Conservation (phyloP, 2,888 invertebrate genomes). For the Ctenicera cuprea region DNA sequence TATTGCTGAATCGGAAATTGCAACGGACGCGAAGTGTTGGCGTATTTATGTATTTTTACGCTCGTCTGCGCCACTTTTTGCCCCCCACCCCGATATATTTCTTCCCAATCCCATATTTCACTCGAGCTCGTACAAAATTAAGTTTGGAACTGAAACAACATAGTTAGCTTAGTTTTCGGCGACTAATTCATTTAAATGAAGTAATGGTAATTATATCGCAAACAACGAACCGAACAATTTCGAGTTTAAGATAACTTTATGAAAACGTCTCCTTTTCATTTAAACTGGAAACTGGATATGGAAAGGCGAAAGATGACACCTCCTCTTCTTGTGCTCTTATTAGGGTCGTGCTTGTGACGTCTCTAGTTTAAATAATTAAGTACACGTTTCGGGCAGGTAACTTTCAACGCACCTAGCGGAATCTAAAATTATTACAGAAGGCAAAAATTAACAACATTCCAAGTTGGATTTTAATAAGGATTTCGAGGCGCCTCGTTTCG, state of each 20-base stretch:
- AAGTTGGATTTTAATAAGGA: not conserved
- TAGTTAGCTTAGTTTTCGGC: constrained; percentile 40
- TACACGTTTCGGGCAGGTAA: constrained; percentile 12
- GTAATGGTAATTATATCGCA: constrained; percentile 44
- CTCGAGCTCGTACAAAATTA: constrained; percentile 24
- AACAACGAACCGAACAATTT: constrained; percentile 43
- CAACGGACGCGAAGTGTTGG: constrained; percentile 22
- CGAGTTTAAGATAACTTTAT: constrained; percentile 27
- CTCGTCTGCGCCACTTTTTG: constrained; percentile 16
- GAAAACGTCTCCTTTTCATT: constrained; percentile 38
- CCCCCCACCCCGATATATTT: not conserved
- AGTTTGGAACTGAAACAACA: constrained; percentile 41
- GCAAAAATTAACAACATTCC: constrained; percentile 1
- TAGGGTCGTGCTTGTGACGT: constrained; percentile 12
- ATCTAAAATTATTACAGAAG: no score
- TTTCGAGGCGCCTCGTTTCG: not conserved
- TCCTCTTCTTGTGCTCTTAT: constrained; percentile 7
- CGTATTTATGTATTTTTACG: constrained; percentile 34
- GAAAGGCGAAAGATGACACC: constrained; percentile 42
- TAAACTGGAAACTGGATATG: constrained; percentile 34
- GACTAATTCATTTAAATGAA: constrained; percentile 38
- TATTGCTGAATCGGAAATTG: constrained; percentile 51
- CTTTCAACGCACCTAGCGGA: constrained; percentile 24
- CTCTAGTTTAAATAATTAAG: constrained; percentile 39
- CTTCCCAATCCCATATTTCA: not conserved